Evolutionary conservation across 1,140 invertebrate species (phyloP).

Genomic region (Drosophila tristis): DNA sequence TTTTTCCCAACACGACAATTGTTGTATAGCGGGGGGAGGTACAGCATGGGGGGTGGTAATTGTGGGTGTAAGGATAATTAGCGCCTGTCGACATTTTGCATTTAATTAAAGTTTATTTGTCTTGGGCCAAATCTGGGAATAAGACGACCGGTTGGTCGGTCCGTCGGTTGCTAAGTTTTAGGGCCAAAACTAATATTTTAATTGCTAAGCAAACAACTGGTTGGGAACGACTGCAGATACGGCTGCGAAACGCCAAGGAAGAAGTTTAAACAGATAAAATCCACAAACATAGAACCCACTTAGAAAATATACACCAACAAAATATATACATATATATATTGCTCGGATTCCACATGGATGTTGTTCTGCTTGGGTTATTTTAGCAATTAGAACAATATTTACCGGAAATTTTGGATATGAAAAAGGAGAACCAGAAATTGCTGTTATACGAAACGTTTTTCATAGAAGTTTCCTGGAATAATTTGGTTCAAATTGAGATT

Average conservation of each 20-base stretch:
- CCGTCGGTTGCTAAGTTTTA: too few species aligned
- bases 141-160: constrained; percentile 13
- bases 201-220: constrained; percentile 61
- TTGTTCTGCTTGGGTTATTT: too few species aligned
- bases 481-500: too few species aligned
- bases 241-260: too few species aligned
- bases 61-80: constrained; percentile 59
- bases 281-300: background rate
- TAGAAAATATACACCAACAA: background rate
- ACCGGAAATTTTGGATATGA: background rate
- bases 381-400: too few species aligned
- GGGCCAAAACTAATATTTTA: constrained; percentile 72
- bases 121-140: constrained; percentile 47
- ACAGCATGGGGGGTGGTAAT: background rate
- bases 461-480: too few species aligned
- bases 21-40: background rate
- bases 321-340: too few species aligned
- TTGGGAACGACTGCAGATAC: constrained; percentile 4
- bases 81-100: constrained; percentile 63
- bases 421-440: background rate
- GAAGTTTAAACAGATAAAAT: constrained; percentile 8
- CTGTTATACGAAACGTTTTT: constrained; percentile 25
- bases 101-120: constrained; percentile 66
- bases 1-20: constrained; percentile 27
- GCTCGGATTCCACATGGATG: too few species aligned